A percentile compares a stretch with the other conserved stretches of the same genome.
Evolutionary conservation across 2,113 vertebrate genomes (phyloP).

Genomic region (Girardinichthys multiradiatus): DNA sequence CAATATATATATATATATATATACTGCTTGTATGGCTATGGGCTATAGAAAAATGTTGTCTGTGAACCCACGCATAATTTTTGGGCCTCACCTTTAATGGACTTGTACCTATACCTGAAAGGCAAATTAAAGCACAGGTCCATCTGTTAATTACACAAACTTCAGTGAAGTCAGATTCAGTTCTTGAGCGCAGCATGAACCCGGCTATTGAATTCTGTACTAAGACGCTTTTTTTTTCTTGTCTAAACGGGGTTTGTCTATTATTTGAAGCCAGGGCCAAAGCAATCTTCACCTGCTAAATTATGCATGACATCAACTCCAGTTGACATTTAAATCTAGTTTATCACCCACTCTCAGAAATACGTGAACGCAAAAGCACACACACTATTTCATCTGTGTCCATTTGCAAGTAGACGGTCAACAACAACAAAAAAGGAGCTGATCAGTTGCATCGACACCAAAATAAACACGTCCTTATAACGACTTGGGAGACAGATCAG

Average conservation of each 20-base stretch:
- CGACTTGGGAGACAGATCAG: constrained; percentile 69
- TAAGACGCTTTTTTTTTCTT: not conserved
- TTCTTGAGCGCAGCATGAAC: constrained; percentile 41
- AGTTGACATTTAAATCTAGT: constrained; percentile 25
- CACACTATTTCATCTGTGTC: not conserved
- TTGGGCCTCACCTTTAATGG: constrained; percentile 79
- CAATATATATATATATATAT: no score
- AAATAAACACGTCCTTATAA: constrained; percentile 75
- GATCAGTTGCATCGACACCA: constrained; percentile 63
- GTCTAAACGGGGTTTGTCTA: not conserved
- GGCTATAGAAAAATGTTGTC: not conserved
- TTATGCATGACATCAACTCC: constrained; percentile 17
- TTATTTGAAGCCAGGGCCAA: constrained; percentile 5
- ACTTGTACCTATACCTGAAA: constrained; percentile 83
- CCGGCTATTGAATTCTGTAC: constrained; percentile 1
- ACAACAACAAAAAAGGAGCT: constrained; percentile 37
- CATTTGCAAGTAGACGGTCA: constrained; percentile 52
- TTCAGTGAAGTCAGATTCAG: constrained; percentile 70
- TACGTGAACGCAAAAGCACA: constrained; percentile 1
- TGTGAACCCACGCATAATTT: constrained; percentile 60
- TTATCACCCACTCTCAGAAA: constrained; percentile 13
- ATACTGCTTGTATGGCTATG: no score
- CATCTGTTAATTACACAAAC: constrained; percentile 89
- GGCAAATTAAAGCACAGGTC: constrained; percentile 88
- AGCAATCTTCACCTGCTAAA: constrained; percentile 7